These are phyloP conservation scores for Mugil cephalus DNA, from an alignment of 2,113 vertebrate genomes.

Conservation along the genomic window DNA sequence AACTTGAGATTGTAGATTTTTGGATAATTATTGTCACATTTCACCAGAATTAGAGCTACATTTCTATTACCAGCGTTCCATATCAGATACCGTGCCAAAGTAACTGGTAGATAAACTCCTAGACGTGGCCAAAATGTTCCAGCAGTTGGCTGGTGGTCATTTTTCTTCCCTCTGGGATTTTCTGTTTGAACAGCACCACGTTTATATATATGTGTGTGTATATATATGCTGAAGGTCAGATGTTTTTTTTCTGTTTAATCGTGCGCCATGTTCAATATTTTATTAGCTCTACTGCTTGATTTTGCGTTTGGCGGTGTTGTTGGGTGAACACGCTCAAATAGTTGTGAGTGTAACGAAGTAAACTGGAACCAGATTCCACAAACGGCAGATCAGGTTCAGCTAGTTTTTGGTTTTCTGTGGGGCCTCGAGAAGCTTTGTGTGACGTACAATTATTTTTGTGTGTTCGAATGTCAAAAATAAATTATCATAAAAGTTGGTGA, in stretches of 20 bases:
- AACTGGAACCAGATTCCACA: constrained; percentile 53
- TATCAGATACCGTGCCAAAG: constrained; percentile 9
- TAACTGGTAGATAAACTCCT: constrained; percentile 12
- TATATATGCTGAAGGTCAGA: not conserved
- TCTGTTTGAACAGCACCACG: constrained; percentile 10
- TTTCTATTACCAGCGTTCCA: constrained; percentile 8
- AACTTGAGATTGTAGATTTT: no score
- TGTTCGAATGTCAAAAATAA: not conserved
- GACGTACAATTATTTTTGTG: not conserved
- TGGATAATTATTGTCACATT: not conserved
- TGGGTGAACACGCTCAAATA: not conserved
- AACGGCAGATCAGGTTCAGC: constrained; percentile 42
- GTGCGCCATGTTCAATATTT: not conserved
- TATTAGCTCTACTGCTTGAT: constrained; percentile 1
- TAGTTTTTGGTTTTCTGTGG: not conserved
- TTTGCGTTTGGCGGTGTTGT: not conserved
- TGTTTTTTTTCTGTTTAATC: not conserved
- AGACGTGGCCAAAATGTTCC: constrained; percentile 13
- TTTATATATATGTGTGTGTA: not conserved
- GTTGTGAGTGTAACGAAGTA: constrained; percentile 12
- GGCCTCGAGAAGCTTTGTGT: constrained; percentile 6
- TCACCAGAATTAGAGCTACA: not conserved
- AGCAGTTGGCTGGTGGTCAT: not conserved
- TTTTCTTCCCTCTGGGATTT: constrained; percentile 21
- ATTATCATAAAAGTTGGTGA: not conserved